These are phyloP conservation scores for Phycodurus eques DNA, from an alignment of 2,113 vertebrate species.

Conservation along the genomic window DNA sequence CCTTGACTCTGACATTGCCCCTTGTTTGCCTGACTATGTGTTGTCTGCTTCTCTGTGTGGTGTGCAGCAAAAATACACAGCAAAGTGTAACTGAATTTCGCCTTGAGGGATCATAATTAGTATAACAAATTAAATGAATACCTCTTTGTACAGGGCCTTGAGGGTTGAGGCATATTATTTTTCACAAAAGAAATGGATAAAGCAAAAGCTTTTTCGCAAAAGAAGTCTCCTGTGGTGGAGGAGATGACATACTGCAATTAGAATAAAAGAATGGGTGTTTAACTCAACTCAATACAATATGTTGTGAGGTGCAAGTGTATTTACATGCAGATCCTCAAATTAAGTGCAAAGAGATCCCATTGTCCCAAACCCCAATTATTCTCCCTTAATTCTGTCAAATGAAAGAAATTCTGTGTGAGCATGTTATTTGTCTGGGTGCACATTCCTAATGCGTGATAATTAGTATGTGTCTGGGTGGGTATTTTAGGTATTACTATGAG, in stretches of 20 bases:
- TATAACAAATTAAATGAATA: neutral
- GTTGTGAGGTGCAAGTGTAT: neutral
- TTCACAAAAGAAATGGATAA: neutral
- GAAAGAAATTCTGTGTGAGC: slow-evolving; percentile 1
- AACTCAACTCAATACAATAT: neutral
- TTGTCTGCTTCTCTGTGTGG: neutral
- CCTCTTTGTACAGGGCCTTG: neutral
- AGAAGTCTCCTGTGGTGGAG: neutral
- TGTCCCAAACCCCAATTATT: neutral
- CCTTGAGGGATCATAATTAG: neutral
- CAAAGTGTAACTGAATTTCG: neutral
- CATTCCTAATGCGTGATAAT: slow-evolving; percentile 17
- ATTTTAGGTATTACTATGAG: slow-evolving; percentile 30
- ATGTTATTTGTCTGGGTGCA: slow-evolving; percentile 1
- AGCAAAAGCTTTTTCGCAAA: neutral
- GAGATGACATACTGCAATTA: neutral
- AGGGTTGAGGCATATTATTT: neutral
- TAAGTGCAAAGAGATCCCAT: neutral
- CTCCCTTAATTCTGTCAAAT: neutral
- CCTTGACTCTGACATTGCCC: neutral
- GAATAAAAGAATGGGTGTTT: neutral
- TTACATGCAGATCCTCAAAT: neutral
- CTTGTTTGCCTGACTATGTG: neutral
- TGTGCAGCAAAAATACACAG: neutral
- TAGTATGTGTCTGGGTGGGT: slow-evolving; percentile 10